Percentiles rank a stretch among this genome's conserved stretches.
phyloP scores from a whole-genome alignment of 2,113 vertebrate genomes.

The Podarcis cretensis region DNA sequence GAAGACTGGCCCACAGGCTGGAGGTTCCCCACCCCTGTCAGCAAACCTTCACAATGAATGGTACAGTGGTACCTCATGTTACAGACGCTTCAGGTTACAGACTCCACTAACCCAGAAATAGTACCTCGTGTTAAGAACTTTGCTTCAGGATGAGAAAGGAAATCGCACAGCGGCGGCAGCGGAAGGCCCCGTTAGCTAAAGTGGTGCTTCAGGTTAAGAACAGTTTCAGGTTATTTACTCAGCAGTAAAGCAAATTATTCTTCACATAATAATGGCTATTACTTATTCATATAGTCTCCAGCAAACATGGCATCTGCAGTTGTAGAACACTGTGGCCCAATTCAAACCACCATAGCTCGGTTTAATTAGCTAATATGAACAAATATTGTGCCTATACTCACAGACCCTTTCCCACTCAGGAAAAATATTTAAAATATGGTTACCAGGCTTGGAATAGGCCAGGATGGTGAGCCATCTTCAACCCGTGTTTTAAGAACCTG shows the following conservation, averaged over 20 bases:
- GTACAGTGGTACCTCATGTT: no score
- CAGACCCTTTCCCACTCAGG: background rate
- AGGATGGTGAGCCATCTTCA: background rate
- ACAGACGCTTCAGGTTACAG: no score
- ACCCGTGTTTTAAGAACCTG: background rate
- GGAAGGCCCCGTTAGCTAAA: no score
- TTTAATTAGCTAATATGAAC: background rate
- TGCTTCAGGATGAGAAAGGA: no score
- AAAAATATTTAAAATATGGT: background rate
- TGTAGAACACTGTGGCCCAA: background rate
- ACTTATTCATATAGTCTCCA: background rate
- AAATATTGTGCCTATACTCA: no score
- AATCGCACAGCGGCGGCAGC: no score
- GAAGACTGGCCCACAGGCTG: no score
- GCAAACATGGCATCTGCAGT: background rate
- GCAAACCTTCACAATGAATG: background rate
- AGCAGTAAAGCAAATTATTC: background rate
- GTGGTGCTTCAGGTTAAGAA: no score
- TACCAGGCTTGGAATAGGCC: background rate
- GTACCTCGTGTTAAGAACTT: no score
- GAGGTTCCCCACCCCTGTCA: no score
- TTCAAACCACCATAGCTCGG: background rate
- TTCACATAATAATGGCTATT: background rate
- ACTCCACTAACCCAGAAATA: no score
- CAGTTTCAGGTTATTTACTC: background rate